Evolutionary conservation across 53 echinoderm and acorn worm genomes (phyloP).

Genomic region (Astropecten irregularis): DNA sequence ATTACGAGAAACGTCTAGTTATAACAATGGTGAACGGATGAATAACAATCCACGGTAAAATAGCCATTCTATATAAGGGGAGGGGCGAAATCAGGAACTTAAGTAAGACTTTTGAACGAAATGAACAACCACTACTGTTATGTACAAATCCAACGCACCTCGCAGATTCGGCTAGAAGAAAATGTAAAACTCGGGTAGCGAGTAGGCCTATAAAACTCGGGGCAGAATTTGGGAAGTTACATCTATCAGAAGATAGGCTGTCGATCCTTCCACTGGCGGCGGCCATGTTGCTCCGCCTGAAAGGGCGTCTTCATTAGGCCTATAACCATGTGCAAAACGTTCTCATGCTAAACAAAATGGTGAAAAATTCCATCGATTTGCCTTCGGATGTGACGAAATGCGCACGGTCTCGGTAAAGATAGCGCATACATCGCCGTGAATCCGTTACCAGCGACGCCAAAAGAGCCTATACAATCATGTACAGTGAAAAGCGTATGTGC

Average conservation of each 20-base stretch:
- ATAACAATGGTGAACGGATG: background rate
- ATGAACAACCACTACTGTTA: slow-evolving; percentile 1
- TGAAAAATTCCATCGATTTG: background rate
- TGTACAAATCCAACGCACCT: slow-evolving; percentile 8
- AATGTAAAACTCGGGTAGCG: background rate
- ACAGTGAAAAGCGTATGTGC: too few relatives aligned
- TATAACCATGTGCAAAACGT: background rate
- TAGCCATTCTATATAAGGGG: background rate
- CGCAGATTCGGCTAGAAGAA: background rate
- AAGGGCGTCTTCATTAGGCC: too few relatives aligned
- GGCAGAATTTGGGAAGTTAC: too few relatives aligned
- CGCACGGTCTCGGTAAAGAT: too few relatives aligned
- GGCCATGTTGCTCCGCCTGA: too few relatives aligned
- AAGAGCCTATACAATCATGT: too few relatives aligned
- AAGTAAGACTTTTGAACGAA: slow-evolving; percentile 1
- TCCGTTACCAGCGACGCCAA: too few relatives aligned
- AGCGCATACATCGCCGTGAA: too few relatives aligned
- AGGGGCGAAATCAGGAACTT: too few relatives aligned
- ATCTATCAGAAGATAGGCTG: too few relatives aligned
- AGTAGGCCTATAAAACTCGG: background rate
- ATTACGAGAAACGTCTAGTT: background rate
- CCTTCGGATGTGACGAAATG: too few relatives aligned
- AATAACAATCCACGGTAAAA: slow-evolving; percentile 5
- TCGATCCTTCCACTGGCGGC: too few relatives aligned
- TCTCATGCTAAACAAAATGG: background rate